Percentiles rank a stretch among this genome's conserved stretches.
Conservation (phyloP, 1,140 invertebrate genomes). For the Sycophila sp. region DNA sequence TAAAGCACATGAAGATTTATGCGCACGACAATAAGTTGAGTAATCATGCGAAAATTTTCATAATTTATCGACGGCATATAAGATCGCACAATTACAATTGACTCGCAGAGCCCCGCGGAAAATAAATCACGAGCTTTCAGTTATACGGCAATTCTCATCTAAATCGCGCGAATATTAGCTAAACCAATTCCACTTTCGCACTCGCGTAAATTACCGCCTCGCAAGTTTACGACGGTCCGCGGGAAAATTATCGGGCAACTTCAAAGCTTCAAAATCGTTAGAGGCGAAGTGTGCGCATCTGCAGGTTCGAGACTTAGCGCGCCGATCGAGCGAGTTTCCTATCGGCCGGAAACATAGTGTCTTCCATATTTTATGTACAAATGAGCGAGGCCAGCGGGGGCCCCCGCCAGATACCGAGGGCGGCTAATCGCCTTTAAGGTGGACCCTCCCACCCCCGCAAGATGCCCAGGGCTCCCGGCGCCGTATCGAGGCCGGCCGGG, state of each 20-base stretch:
- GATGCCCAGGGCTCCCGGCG: constrained; percentile 30
- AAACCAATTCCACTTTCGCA: too few species aligned
- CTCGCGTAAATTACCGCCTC: not conserved
- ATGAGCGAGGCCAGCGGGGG: not conserved
- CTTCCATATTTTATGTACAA: constrained; percentile 11
- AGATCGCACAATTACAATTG: too few species aligned
- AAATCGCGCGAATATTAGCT: too few species aligned
- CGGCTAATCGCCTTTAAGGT: constrained; percentile 18
- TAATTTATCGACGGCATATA: too few species aligned
- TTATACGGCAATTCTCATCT: too few species aligned
- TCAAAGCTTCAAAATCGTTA: not conserved
- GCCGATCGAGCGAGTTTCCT: not conserved
- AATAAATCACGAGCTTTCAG: too few species aligned
- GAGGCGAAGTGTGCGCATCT: not conserved
- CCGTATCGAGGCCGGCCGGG: constrained; percentile 42
- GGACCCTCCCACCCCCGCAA: not conserved
- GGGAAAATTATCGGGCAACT: not conserved
- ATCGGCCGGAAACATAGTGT: constrained; percentile 16
- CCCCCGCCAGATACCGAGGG: not conserved
- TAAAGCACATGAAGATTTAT: too few species aligned
- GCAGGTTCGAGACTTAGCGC: too few species aligned
- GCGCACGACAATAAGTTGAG: too few species aligned
- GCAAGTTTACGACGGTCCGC: not conserved
- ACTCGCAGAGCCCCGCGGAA: too few species aligned
- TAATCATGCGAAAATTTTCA: too few species aligned